Evolutionary conservation across 2,888 invertebrate species (phyloP).

Genomic region (Hydrotaea diabolus): DNA sequence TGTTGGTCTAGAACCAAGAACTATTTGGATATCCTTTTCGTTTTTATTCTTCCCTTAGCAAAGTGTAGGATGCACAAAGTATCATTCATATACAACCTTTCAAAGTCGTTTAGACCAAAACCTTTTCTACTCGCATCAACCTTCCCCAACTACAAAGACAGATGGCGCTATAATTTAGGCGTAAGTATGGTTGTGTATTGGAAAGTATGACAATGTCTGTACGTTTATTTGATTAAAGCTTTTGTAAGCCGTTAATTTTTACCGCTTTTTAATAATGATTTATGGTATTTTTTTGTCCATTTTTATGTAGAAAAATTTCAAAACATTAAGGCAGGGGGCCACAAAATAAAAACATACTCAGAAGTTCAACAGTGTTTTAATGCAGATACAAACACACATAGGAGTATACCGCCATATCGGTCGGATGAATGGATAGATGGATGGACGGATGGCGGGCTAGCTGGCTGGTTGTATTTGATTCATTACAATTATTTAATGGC

Average conservation of each 20-base stretch:
- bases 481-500: slow-evolving; percentile 64
- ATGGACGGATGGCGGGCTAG: not conserved
- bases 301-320: slow-evolving; percentile 26
- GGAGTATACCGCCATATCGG: not conserved
- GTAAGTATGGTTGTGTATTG: not conserved
- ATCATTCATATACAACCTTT: too few species aligned
- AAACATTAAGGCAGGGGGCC: not conserved
- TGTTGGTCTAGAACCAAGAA: too few species aligned
- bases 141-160: slow-evolving; percentile 5
- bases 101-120: not conserved
- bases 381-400: too few species aligned
- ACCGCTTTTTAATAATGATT: slow-evolving; percentile 61
- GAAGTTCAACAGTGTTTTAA: slow-evolving; percentile 34
- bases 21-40: too few species aligned
- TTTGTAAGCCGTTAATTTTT: slow-evolving; percentile 55
- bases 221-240: slow-evolving; percentile 38
- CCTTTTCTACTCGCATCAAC: not conserved
- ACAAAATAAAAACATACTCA: slow-evolving; percentile 39
- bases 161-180: slow-evolving; percentile 55
- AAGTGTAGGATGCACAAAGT: too few species aligned
- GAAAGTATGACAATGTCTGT: not conserved
- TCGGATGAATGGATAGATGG: slow-evolving; percentile 5
- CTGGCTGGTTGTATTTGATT: slow-evolving; percentile 57
- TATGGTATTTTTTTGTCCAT: slow-evolving; percentile 45
- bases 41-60: too few species aligned